These are phyloP conservation scores for Agrilus biguttatus DNA, from an alignment of 2,888 invertebrate genomes.

Conservation along the genomic window DNA sequence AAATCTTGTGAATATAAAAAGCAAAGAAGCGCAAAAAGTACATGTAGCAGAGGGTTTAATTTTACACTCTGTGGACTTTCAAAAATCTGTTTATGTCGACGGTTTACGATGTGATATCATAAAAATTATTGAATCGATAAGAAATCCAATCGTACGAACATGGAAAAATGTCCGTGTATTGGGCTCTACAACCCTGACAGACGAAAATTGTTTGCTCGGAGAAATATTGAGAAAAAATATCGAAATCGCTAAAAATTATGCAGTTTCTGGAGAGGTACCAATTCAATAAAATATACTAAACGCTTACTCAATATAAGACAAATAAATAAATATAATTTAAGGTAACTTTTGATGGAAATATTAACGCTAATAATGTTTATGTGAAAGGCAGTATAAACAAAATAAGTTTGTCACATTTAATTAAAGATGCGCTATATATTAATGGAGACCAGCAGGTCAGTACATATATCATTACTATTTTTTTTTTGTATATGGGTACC, in stretches of 20 bases:
- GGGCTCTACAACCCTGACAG: conserved; percentile 10
- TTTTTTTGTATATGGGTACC: neutral
- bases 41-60: conserved; percentile 4
- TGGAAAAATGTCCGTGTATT: conserved; percentile 7
- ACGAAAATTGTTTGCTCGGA: conserved; percentile 13
- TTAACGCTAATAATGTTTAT: conserved; percentile 15
- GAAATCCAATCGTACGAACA: conserved; percentile 4
- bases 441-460: conserved; percentile 19
- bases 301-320: neutral
- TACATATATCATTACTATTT: neutral
- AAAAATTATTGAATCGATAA: conserved; percentile 2
- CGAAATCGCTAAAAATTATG: conserved; percentile 12
- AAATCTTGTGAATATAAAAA: conserved; percentile 7
- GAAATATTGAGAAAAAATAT: conserved; percentile 19
- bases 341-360: conserved; percentile 17
- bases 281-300: conserved; percentile 4
- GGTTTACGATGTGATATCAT: conserved; percentile 7
- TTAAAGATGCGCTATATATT: conserved; percentile 21
- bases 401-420: conserved; percentile 19
- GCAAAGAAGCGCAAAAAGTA: conserved; percentile 4
- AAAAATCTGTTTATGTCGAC: conserved; percentile 6
- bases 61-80: conserved; percentile 5
- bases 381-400: conserved; percentile 17
- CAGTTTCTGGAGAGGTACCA: conserved; percentile 17
- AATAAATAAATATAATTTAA: conserved; percentile 10